Evolutionary conservation across 2,888 invertebrate species (phyloP).

Genomic region (Aricia artaxerxes): DNA sequence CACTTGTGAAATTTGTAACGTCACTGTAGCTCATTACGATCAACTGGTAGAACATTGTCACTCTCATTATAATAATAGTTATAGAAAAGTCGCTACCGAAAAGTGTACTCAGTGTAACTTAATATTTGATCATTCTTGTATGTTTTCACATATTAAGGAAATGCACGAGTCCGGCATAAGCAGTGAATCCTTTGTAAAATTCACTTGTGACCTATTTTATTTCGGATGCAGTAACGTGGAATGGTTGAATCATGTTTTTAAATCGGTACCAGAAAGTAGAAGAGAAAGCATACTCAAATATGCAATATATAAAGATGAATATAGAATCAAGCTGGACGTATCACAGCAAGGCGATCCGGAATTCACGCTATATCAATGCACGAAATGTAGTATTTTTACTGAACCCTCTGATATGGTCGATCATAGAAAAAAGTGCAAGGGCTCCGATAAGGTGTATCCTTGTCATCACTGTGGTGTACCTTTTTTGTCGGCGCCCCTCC

Average conservation of each 20-base stretch:
- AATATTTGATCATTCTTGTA: slow-evolving; percentile 46
- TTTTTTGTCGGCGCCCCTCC: slow-evolving; percentile 49
- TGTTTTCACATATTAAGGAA: slow-evolving; percentile 45
- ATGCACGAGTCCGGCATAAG: slow-evolving; percentile 43
- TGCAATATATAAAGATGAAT: slow-evolving; percentile 60
- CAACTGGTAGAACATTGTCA: slow-evolving; percentile 64
- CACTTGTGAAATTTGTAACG: slow-evolving; percentile 54
- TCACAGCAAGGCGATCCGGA: slow-evolving; percentile 52
- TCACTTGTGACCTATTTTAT: slow-evolving; percentile 55
- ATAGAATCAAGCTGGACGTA: slow-evolving; percentile 58
- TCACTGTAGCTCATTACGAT: slow-evolving; percentile 56
- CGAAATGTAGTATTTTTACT: slow-evolving; percentile 53
- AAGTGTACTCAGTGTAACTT: slow-evolving; percentile 50
- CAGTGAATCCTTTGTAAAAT: slow-evolving; percentile 39
- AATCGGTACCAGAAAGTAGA: slow-evolving; percentile 45
- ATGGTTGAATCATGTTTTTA: slow-evolving; percentile 61
- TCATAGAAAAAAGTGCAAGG: slow-evolving; percentile 52
- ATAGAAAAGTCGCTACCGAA: slow-evolving; percentile 39
- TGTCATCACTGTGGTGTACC: slow-evolving; percentile 56
- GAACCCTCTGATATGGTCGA: slow-evolving; percentile 49
- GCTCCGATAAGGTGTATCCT: slow-evolving; percentile 48
- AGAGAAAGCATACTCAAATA: slow-evolving; percentile 47
- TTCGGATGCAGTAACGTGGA: slow-evolving; percentile 52
- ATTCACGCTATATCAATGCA: slow-evolving; percentile 58
- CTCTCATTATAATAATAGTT: slow-evolving; percentile 49